Percentiles rank a stretch among this genome's conserved stretches.
Conservation (phyloP, 2,888 invertebrate species). For the Spatulosminthurus flaviceps region DNA sequence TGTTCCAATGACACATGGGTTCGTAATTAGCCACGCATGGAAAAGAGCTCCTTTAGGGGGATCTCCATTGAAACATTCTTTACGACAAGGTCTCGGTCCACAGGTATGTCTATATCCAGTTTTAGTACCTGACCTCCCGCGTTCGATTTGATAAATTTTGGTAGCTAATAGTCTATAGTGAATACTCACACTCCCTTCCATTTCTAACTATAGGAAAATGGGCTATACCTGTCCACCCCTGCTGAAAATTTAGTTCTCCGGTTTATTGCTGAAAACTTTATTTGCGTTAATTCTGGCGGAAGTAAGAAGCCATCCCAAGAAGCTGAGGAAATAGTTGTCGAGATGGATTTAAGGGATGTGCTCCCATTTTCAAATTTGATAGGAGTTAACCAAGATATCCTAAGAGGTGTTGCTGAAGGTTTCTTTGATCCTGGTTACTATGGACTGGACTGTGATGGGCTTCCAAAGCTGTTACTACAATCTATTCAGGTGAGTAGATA, state of each 20-base stretch:
- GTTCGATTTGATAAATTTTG: neutral
- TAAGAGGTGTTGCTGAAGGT: conserved; percentile 67
- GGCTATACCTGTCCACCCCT: conserved; percentile 62
- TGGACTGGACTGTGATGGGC: conserved; percentile 70
- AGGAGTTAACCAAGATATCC: conserved; percentile 63
- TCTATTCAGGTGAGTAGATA: conserved; percentile 67
- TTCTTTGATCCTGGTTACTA: conserved; percentile 70
- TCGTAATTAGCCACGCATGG: conserved; percentile 62
- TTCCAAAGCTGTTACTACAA: conserved; percentile 70
- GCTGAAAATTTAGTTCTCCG: conserved; percentile 62
- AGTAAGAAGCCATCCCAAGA: conserved; percentile 61
- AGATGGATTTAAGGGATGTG: conserved; percentile 63
- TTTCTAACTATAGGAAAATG: conserved; percentile 58
- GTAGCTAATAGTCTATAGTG: too few relatives aligned
- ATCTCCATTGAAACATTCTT: conserved; percentile 60
- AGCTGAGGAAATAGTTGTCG: conserved; percentile 62
- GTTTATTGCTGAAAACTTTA: conserved; percentile 63
- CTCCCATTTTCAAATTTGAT: conserved; percentile 61
- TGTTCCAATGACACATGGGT: conserved; percentile 63
- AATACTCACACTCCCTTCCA: neutral
- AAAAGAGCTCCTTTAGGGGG: conserved; percentile 56
- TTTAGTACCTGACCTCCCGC: neutral
- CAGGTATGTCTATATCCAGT: conserved; percentile 46
- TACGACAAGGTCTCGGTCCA: conserved; percentile 63
- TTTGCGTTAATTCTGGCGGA: conserved; percentile 57